Base-by-base conservation (phyloP, 2,113 vertebrate genomes). In the Galemys pyrenaicus region DNA sequence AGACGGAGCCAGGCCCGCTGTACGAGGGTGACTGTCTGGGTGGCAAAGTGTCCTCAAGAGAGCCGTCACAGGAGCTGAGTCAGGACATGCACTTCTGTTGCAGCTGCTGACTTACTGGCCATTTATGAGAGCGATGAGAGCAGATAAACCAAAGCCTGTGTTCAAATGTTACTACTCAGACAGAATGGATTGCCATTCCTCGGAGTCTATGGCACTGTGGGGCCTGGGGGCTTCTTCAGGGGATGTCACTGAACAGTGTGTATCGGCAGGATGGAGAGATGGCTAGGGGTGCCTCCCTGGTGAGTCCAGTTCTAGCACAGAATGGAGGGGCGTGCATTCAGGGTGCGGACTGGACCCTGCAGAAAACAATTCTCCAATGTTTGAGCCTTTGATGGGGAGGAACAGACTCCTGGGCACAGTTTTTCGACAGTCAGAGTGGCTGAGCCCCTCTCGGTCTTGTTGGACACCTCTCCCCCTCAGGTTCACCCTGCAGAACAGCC, bases 271-370 rank as follows among this genome's bases (percentile, higher is more conserved):
- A 35, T 64, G 58, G 54, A 67, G 75, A 89, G 67, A 15, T 62
- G 39, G 37, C 49, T 10, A 9, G 49, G 26, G 46, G 17, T 84
- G 15, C 35, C 22, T 90, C 77, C n/a, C 89, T 90, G 89, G 7
- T 96, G 37, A 88, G 92, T 91, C 41, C 77, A 71, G 32, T 90
- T 92, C 37, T 92, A 32, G 56, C 71, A 71, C 58, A 92, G 20
- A 90, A 26, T 80, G 9, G 87, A 56, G 77, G 15, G 58, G 41
- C n/a, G 68, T 68, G 74, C 28, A 58, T 28, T 84, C 32, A 81
- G 87, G 37, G 9, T 62, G 3, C 24, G 84, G 58, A 67, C 65
- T 46, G 56, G 87, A 58, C 54, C 73, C 37, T 46, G 0, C 51
- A 64, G 46, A 17, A 83, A 58, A 20, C n/a, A 51, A 13, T 56